phyloP scores from a whole-genome alignment of 2,113 vertebrate genomes.

The Cebus imitator region DNA sequence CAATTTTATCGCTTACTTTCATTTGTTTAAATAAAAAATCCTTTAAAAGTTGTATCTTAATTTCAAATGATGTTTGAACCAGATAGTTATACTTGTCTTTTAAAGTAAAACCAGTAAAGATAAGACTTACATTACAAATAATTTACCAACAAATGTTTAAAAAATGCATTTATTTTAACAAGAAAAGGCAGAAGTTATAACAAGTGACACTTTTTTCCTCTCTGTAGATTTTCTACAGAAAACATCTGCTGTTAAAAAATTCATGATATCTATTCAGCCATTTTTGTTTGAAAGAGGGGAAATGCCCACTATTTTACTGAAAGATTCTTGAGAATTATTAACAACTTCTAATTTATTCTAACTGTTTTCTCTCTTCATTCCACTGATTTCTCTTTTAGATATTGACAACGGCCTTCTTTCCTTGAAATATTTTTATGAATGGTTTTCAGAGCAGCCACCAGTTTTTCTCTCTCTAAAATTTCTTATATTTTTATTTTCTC shows the following conservation, averaged over 20 bases:
- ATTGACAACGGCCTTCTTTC: not conserved
- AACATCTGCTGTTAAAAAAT: not conserved
- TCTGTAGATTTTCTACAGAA: not conserved
- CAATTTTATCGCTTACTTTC: constrained; percentile 18
- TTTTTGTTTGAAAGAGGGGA: not conserved
- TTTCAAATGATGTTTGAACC: constrained; percentile 59
- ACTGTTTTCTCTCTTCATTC: constrained; percentile 3
- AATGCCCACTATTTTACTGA: not conserved
- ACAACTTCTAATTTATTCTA: not conserved
- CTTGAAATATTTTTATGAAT: not conserved
- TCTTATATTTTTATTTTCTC: not conserved
- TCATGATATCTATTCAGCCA: not conserved
- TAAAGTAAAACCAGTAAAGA: constrained; percentile 63
- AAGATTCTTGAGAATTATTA: not conserved
- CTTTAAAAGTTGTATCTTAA: constrained; percentile 18
- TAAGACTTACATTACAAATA: constrained; percentile 17
- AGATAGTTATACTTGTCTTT: not conserved
- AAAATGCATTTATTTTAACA: constrained; percentile 8
- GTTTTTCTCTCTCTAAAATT: not conserved
- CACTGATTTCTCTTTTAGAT: not conserved
- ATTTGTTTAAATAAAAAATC: constrained; percentile 16
- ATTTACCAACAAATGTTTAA: constrained; percentile 50
- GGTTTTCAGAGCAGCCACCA: not conserved
- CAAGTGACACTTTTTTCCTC: not conserved
- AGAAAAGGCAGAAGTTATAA: constrained; percentile 5